Base-by-base conservation (phyloP, 2,113 vertebrate species). In the Hymenochirus boettgeri region DNA sequence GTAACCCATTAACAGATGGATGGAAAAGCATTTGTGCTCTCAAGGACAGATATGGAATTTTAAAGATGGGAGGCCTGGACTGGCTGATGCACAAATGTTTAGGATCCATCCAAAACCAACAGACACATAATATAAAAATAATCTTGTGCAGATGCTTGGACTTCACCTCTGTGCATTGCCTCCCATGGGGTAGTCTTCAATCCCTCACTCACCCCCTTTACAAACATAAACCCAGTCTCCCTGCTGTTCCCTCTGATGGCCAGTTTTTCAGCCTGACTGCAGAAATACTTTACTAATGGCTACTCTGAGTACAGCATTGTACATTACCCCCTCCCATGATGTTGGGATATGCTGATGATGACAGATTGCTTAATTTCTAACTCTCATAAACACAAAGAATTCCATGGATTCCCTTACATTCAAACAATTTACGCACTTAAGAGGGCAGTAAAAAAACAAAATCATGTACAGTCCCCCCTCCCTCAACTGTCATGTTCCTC, bases 281-380 rank as follows among this genome's bases (percentile, higher is more conserved):
- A 48, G 33, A 59, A 66, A 66, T 66, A 58, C n/a, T 69, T 69
- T 39, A 15, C 48, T 69, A 45, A 31, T 69, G 65, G 53, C 33
- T 29, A 26, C 18, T 18, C 22, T 3, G 7, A 50, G 54, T 52
- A 42, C 25, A 58, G 33, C 15, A 11, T 13, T 29, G 29, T 27
- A 9, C 23, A 21, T 39, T 23, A 24, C 56, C 55, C 18, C 55
- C 35, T 18, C 48, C 48, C 48, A 45, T 46, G 46, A 15, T 22
- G 18, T 12, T 9, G 46, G 13, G 3, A 13, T 57, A 21, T 19
- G 4, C 31, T 1, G 31, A 35, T 21, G 54, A 29, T 21, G 31
- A 55, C 52, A 4, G 27, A 57, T 55, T 35, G 33, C 33, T 35
- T 13, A 35, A 35, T 35, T 35, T 35, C 33, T 13, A 35, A 13